Conservation (phyloP, 2,113 vertebrate genomes). For the Scolopax mira region DNA sequence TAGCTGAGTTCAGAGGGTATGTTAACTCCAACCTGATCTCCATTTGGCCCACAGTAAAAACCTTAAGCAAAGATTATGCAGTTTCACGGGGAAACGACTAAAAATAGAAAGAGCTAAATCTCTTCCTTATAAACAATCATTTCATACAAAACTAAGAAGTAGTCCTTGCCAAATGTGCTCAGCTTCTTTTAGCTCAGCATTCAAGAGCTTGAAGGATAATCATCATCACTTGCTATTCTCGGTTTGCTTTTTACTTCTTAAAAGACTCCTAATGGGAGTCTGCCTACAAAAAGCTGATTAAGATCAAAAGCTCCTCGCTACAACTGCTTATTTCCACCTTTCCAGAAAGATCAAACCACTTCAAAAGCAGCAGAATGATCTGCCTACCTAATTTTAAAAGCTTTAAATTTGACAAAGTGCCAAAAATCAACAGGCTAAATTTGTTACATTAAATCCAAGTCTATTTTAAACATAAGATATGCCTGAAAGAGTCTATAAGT, state of each 20-base stretch:
- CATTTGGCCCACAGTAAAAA: neutral
- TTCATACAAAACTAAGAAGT: neutral
- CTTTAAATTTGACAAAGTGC: neutral
- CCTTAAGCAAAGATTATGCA: neutral
- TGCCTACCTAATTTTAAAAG: neutral
- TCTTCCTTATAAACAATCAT: neutral
- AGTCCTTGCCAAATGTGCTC: neutral
- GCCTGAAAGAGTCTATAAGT: neutral
- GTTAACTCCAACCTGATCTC: neutral
- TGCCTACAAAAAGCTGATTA: neutral
- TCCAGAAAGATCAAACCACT: conserved; percentile 22
- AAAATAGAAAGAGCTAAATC: neutral
- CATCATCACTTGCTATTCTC: neutral
- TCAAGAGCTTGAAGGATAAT: neutral
- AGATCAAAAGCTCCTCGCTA: neutral
- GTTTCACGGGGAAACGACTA: neutral
- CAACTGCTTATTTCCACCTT: neutral
- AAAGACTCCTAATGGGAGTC: neutral
- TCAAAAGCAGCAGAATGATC: conserved; percentile 3
- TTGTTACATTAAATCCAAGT: neutral
- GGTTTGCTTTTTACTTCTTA: neutral
- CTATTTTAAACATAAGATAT: neutral
- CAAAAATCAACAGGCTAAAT: neutral
- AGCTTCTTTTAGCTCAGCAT: neutral
- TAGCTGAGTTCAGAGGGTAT: neutral